Conservation (phyloP, 2,113 vertebrate species). For the Nothocercus julius region DNA sequence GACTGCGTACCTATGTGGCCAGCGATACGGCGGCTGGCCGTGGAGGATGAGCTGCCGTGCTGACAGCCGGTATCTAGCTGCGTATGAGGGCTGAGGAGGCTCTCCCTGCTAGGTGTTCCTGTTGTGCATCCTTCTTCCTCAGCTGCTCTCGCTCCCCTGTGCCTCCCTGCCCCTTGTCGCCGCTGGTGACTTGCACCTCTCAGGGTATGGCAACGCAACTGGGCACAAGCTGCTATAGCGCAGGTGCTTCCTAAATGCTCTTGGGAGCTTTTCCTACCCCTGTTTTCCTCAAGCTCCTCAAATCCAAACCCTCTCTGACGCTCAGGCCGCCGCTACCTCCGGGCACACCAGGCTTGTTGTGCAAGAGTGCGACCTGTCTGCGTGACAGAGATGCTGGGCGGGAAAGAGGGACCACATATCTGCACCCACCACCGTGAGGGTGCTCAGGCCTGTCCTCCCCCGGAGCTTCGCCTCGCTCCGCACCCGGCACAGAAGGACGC, state of each 20-base stretch:
- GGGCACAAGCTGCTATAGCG: not conserved
- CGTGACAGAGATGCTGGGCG: not conserved
- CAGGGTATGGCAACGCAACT: not conserved
- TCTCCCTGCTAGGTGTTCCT: not conserved
- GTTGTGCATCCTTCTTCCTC: no score
- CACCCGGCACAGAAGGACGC: accelerated
- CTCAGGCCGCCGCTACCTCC: not conserved
- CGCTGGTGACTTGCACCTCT: not conserved
- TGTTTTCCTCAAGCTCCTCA: not conserved
- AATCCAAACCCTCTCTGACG: not conserved
- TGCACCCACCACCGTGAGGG: accelerated
- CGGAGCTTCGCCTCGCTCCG: not conserved
- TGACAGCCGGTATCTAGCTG: not conserved
- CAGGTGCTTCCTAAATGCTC: not conserved
- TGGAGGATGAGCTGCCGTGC: not conserved
- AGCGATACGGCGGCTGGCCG: not conserved
- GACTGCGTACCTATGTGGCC: not conserved
- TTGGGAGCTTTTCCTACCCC: not conserved
- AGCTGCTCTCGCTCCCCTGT: accelerated
- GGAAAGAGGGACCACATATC: not conserved
- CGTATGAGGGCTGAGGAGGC: not conserved
- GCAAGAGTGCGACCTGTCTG: accelerated
- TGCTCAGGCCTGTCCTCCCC: not conserved
- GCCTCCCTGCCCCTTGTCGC: accelerated
- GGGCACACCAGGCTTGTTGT: not conserved